Percentiles rank a stretch among this genome's conserved stretches.
phyloP scores from a whole-genome alignment of 2,888 invertebrate species.

The Philaethria dido region DNA sequence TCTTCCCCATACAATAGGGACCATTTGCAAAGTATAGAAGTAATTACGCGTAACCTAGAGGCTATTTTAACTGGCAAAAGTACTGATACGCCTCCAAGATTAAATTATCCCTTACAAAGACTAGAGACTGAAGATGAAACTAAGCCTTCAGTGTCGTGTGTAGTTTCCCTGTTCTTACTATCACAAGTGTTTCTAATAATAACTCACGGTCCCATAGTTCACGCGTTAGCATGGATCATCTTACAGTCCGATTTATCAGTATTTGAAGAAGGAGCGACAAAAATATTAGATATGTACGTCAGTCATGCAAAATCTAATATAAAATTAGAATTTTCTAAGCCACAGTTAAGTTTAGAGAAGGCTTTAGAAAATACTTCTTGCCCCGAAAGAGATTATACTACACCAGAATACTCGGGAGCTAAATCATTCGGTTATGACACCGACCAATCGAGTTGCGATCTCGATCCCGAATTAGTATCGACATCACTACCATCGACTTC shows the following conservation, averaged over 20 bases:
- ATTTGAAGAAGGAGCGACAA: constrained; percentile 87
- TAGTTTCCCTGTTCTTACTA: constrained; percentile 94
- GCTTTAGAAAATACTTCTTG: constrained; percentile 84
- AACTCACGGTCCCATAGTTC: constrained; percentile 94
- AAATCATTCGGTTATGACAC: constrained; percentile 73
- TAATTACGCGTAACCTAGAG: constrained; percentile 85
- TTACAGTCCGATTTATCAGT: constrained; percentile 91
- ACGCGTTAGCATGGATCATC: constrained; percentile 95
- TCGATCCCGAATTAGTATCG: constrained; percentile 79
- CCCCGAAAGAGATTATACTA: constrained; percentile 73
- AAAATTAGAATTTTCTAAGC: constrained; percentile 87
- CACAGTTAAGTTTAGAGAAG: constrained; percentile 90
- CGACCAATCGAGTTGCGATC: constrained; percentile 79
- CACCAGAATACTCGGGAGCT: constrained; percentile 69
- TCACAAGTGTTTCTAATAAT: constrained; percentile 98
- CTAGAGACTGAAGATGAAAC: constrained; percentile 80
- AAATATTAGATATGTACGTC: constrained; percentile 86
- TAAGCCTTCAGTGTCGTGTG: constrained; percentile 92
- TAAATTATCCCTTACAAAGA: constrained; percentile 67
- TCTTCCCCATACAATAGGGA: constrained; percentile 74
- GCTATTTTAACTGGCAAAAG: constrained; percentile 85
- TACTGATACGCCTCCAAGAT: constrained; percentile 75
- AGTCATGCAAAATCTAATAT: constrained; percentile 82
- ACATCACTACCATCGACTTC: constrained; percentile 80
- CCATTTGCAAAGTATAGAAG: constrained; percentile 82